A percentile compares a stretch with the other conserved stretches of the same genome.
These are phyloP conservation scores for Phylloscopus collybita DNA, from an alignment of 2,797 vertebrate species.

Conservation along the genomic window DNA sequence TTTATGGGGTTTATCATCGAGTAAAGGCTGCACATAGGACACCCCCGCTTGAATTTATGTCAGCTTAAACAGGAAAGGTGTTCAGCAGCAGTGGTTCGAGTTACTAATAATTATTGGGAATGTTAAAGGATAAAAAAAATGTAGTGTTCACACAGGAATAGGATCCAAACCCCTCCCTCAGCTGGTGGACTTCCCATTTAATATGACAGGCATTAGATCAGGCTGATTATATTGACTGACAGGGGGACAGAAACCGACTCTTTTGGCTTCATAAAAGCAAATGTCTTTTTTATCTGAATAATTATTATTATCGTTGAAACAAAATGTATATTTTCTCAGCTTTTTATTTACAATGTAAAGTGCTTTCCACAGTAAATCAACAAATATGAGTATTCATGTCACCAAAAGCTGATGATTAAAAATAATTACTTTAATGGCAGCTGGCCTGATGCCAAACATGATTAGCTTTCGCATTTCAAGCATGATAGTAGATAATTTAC, in stretches of 20 bases:
- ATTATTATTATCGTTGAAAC: slow-evolving; percentile 76
- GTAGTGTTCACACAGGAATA: background rate
- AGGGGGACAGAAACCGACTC: background rate
- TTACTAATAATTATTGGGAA: background rate
- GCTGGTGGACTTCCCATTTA: background rate
- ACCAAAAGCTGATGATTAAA: slow-evolving; percentile 86
- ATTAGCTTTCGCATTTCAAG: slow-evolving; percentile 81
- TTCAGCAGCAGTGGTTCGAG: background rate
- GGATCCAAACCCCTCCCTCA: background rate
- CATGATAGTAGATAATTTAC: slow-evolving; percentile 80
- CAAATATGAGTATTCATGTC: slow-evolving; percentile 87
- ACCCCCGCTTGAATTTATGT: background rate
- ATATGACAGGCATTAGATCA: background rate
- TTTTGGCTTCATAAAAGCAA: slow-evolving; percentile 53
- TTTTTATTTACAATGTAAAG: slow-evolving; percentile 84
- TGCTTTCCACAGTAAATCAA: slow-evolving; percentile 84
- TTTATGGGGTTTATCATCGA: background rate
- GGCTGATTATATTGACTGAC: background rate
- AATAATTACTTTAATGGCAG: slow-evolving; percentile 86
- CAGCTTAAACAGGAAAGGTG: background rate
- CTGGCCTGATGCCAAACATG: slow-evolving; percentile 81
- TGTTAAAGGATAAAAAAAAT: background rate
- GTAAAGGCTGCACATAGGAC: background rate
- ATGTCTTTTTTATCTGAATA: slow-evolving; percentile 62
- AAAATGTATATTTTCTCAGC: slow-evolving; percentile 79